These are phyloP conservation scores for Amphiprion percula DNA, from an alignment of 2,113 vertebrate genomes.

Conservation along the genomic window DNA sequence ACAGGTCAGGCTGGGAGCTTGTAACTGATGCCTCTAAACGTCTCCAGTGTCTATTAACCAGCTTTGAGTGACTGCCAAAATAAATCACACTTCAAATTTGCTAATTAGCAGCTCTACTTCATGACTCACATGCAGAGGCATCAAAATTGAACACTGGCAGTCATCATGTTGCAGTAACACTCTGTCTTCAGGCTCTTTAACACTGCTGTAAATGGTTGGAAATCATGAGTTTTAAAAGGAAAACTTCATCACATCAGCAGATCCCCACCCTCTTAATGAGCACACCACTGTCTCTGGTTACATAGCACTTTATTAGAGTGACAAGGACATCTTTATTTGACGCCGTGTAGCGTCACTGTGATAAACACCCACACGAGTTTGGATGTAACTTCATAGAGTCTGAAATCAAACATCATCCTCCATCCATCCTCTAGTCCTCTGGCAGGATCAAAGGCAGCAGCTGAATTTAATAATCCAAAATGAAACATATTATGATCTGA, in stretches of 20 bases:
- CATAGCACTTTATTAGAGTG: neutral
- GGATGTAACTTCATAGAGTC: slow-evolving; percentile 14
- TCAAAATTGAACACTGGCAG: slow-evolving; percentile 6
- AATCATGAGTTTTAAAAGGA: slow-evolving; percentile 14
- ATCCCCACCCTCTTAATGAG: neutral
- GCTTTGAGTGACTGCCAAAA: slow-evolving; percentile 25
- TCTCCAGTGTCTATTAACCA: neutral
- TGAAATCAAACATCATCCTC: slow-evolving; percentile 29
- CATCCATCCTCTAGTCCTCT: slow-evolving; percentile 3
- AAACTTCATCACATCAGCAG: slow-evolving; percentile 5
- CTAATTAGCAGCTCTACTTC: slow-evolving; percentile 33
- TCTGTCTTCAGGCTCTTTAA: neutral
- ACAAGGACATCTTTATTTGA: slow-evolving; percentile 4
- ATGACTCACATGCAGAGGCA: neutral
- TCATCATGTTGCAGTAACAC: slow-evolving; percentile 7
- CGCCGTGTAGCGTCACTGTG: neutral
- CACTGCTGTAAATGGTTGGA: neutral
- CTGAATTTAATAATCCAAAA: slow-evolving; percentile 48
- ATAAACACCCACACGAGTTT: neutral
- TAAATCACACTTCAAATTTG: slow-evolving; percentile 40
- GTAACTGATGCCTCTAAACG: slow-evolving; percentile 10
- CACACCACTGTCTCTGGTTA: neutral
- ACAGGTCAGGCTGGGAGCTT: neutral
- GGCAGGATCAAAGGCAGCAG: slow-evolving; percentile 35
- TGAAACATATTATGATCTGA: slow-evolving; percentile 42